Evolutionary conservation across 2,113 vertebrate genomes (phyloP).

Genomic region (Callionymus lyra): DNA sequence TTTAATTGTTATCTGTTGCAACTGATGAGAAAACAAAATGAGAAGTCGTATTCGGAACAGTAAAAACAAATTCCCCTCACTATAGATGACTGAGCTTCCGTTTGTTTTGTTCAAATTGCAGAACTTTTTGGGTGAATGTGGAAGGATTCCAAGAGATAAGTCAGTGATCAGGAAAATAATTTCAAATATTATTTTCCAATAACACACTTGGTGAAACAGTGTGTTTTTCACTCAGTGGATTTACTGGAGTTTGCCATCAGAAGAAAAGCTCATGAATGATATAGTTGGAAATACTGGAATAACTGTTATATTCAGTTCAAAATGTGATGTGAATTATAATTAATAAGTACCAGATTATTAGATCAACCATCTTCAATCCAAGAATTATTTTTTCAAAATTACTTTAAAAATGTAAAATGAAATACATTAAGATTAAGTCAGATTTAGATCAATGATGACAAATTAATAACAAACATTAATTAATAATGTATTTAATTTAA

Average conservation of each 20-base stretch:
- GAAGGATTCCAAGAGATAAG: slow-evolving; percentile 71
- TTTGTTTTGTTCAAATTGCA: slow-evolving; percentile 66
- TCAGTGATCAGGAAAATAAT: slow-evolving; percentile 76
- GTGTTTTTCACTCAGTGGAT: slow-evolving; percentile 38
- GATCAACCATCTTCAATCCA: too few relatives aligned
- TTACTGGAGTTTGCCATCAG: slow-evolving; percentile 12
- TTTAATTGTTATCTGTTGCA: slow-evolving; percentile 68
- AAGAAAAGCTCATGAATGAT: too few relatives aligned
- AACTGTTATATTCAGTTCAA: too few relatives aligned
- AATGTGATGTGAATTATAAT: too few relatives aligned
- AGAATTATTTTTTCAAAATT: too few relatives aligned
- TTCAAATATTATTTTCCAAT: slow-evolving; percentile 70
- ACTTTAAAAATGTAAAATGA: too few relatives aligned
- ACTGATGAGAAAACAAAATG: slow-evolving; percentile 59
- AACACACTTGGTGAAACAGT: slow-evolving; percentile 58
- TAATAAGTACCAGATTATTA: too few relatives aligned
- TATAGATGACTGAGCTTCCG: slow-evolving; percentile 56
- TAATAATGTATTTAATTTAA: too few relatives aligned
- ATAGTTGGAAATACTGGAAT: too few relatives aligned
- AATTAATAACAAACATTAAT: too few relatives aligned
- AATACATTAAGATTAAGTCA: too few relatives aligned
- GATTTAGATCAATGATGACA: too few relatives aligned
- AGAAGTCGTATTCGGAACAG: slow-evolving; percentile 66
- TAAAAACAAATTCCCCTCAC: slow-evolving; percentile 63
- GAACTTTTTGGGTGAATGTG: slow-evolving; percentile 57